Evolutionary conservation across 2,888 invertebrate genomes (phyloP).

Genomic region (Gasteruption jaculator): DNA sequence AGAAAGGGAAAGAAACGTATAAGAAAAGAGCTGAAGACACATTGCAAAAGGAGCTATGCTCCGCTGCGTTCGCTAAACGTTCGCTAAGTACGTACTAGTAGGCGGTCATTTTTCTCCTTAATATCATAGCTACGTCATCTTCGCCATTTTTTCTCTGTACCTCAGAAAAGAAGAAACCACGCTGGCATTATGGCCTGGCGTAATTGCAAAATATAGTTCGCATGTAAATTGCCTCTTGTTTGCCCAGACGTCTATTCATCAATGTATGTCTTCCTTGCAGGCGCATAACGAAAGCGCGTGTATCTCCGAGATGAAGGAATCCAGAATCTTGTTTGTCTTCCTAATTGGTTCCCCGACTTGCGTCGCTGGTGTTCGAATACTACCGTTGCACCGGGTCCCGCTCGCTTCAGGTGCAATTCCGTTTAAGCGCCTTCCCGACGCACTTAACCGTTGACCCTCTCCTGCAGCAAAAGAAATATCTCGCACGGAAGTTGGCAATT

Average conservation of each 20-base stretch:
- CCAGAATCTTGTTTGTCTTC: too few relatives aligned
- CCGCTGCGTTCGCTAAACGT: constrained; percentile 39
- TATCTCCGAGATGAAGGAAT: too few relatives aligned
- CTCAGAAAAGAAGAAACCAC: constrained; percentile 1
- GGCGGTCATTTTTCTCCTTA: constrained; percentile 38
- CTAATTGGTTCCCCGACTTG: too few relatives aligned
- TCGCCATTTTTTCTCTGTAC: constrained; percentile 28
- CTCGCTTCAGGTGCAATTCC: constrained; percentile 5
- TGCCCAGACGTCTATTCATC: too few relatives aligned
- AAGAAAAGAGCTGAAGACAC: not conserved
- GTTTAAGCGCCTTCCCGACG: constrained; percentile 2
- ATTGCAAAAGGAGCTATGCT: constrained; percentile 43
- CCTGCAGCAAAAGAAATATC: constrained; percentile 10
- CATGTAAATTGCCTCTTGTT: too few relatives aligned
- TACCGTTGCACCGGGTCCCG: too few relatives aligned
- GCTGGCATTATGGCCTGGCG: too few relatives aligned
- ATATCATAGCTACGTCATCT: constrained; percentile 24
- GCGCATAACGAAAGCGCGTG: too few relatives aligned
- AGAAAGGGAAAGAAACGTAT: not conserved
- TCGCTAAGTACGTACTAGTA: constrained; percentile 43
- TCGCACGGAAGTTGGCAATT: too few relatives aligned
- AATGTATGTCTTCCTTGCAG: too few relatives aligned
- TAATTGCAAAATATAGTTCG: too few relatives aligned
- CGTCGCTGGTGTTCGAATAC: too few relatives aligned
- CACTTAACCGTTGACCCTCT: constrained; percentile 3